Evolutionary conservation across 1,140 invertebrate species (phyloP).

Genomic region (Drosophila trapezifrons): DNA sequence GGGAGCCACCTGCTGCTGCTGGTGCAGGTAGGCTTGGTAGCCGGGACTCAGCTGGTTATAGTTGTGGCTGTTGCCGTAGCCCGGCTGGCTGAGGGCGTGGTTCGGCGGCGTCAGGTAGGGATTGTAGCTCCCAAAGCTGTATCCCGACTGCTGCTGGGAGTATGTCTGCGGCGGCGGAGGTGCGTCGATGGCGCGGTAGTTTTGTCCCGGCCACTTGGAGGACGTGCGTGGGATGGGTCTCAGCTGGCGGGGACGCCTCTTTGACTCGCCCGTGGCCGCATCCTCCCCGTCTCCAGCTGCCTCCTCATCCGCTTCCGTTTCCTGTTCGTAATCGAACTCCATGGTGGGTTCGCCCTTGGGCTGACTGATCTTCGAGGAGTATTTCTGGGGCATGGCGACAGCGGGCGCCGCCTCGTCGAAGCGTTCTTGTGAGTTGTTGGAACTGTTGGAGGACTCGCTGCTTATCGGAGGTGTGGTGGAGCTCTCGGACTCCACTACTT

Average conservation of each 20-base stretch:
- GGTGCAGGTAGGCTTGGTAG: slow-evolving; percentile 53
- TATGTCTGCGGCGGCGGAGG: slow-evolving; percentile 34
- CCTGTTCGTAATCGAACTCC: slow-evolving; percentile 29
- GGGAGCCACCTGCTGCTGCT: slow-evolving; percentile 43
- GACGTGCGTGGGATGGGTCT: slow-evolving; percentile 42
- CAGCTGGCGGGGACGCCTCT: slow-evolving; percentile 65
- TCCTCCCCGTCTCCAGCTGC: slow-evolving; percentile 40
- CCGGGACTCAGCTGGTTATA: slow-evolving; percentile 59
- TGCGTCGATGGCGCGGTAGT: slow-evolving; percentile 64
- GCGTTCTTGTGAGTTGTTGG: slow-evolving; percentile 51
- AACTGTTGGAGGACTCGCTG: slow-evolving; percentile 36
- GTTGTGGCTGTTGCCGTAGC: slow-evolving; percentile 38
- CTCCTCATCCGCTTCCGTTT: slow-evolving; percentile 20
- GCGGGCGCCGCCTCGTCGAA: slow-evolving; percentile 14
- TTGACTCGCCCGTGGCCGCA: slow-evolving; percentile 51
- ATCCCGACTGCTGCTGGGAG: slow-evolving; percentile 36
- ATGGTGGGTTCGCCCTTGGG: slow-evolving; percentile 1
- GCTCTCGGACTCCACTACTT: slow-evolving; percentile 34
- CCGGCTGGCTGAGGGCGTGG: slow-evolving; percentile 20
- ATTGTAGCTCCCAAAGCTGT: slow-evolving; percentile 70
- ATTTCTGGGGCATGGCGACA: slow-evolving; percentile 29
- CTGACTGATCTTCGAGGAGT: slow-evolving; percentile 60
- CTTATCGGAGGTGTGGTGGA: not conserved
- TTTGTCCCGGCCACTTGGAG: slow-evolving; percentile 48
- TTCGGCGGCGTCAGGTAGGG: slow-evolving; percentile 73